A percentile compares a stretch with the other conserved stretches of the same genome.
These are phyloP conservation scores for Bedellia somnulentella DNA, from an alignment of 2,888 invertebrate species.

Conservation along the genomic window DNA sequence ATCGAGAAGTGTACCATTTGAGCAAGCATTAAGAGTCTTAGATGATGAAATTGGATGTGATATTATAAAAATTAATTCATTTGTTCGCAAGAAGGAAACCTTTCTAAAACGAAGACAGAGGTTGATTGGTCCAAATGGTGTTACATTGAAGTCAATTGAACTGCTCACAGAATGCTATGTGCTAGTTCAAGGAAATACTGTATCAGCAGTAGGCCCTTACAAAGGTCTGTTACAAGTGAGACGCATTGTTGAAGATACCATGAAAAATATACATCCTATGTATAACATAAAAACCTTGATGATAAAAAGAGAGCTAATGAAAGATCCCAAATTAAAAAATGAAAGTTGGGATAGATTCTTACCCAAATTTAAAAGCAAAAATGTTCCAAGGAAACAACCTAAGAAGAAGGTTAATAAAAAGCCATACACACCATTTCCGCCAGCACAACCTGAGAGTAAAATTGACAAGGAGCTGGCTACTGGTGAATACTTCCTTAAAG, in stretches of 20 bases:
- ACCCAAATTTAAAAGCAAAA: constrained; percentile 90
- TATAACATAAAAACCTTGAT: constrained; percentile 96
- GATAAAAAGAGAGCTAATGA: constrained; percentile 94
- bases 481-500: constrained; percentile 95
- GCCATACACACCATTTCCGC: constrained; percentile 97
- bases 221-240: constrained; percentile 86
- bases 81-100: constrained; percentile 88
- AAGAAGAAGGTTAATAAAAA: constrained; percentile 88
- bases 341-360: constrained; percentile 97
- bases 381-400: constrained; percentile 86
- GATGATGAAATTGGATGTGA: constrained; percentile 93
- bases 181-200: constrained; percentile 95
- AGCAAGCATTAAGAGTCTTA: constrained; percentile 86
- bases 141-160: constrained; percentile 96
- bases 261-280: constrained; percentile 98
- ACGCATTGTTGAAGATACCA: constrained; percentile 91
- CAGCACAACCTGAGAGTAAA: constrained; percentile 90
- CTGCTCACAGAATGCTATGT: constrained; percentile 95
- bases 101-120: constrained; percentile 94
- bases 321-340: constrained; percentile 87
- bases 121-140: constrained; percentile 96
- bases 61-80: constrained; percentile 92
- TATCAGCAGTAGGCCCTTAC: constrained; percentile 94
- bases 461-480: constrained; percentile 90
- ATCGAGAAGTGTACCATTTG: constrained; percentile 94